These are phyloP conservation scores for Pangasius krempfi DNA, from an alignment of 2,797 vertebrate genomes.

Conservation along the genomic window DNA sequence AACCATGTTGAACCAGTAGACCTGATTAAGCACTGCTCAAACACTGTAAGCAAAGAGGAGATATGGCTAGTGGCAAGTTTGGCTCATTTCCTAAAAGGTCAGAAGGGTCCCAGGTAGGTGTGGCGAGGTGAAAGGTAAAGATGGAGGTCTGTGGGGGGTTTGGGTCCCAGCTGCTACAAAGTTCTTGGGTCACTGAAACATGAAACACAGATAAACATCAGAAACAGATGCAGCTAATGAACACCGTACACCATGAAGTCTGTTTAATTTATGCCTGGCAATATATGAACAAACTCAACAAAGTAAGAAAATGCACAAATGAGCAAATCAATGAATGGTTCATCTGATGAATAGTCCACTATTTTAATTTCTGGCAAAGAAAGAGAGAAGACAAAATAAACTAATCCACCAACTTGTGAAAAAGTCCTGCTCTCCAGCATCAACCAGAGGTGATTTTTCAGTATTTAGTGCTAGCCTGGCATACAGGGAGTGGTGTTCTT, in stretches of 20 bases:
- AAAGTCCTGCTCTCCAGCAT: constrained; percentile 22
- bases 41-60: not conserved
- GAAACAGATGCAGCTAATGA: constrained; percentile 28
- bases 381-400: not conserved
- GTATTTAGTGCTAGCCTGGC: constrained; percentile 47
- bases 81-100: constrained; percentile 44
- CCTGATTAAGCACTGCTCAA: not conserved
- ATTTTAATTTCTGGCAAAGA: constrained; percentile 9
- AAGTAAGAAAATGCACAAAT: not conserved
- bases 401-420: constrained; percentile 6
- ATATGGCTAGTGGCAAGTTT: constrained; percentile 24
- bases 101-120: constrained; percentile 43
- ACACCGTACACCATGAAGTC: not conserved
- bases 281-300: not conserved
- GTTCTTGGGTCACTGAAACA: constrained; percentile 10
- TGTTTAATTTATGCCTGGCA: not conserved
- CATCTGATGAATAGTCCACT: not conserved
- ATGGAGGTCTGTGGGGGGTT: constrained; percentile 18
- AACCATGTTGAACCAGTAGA: not conserved
- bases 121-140: constrained; percentile 41
- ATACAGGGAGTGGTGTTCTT: constrained; percentile 48
- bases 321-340: not conserved
- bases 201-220: constrained; percentile 37
- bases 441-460: constrained; percentile 47
- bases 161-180: not conserved